These are phyloP conservation scores for Drosophila malerkotliana DNA, from an alignment of 1,140 invertebrate genomes.

Conservation along the genomic window DNA sequence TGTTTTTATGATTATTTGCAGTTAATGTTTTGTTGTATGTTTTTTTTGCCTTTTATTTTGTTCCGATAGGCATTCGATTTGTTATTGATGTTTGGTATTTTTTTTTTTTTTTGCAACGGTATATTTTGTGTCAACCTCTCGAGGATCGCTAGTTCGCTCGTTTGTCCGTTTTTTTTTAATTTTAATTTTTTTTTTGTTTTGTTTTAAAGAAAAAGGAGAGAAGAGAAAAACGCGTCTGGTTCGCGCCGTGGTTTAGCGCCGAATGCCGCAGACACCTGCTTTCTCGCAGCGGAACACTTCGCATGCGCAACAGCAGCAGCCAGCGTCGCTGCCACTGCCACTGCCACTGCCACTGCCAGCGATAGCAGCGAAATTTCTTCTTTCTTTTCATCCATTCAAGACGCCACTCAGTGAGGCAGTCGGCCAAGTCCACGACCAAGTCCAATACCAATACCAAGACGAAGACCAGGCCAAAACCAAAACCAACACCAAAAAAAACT, in stretches of 20 bases:
- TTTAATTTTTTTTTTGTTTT: no score
- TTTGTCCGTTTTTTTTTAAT: not conserved
- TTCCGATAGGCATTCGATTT: conserved; percentile 6
- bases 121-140: conserved; percentile 10
- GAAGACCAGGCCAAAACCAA: no score
- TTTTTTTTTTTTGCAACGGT: conserved; percentile 2
- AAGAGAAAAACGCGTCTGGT: conserved; percentile 74
- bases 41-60: conserved; percentile 14
- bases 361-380: conserved; percentile 68
- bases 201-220: conserved; percentile 19
- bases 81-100: conserved; percentile 7
- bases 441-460: not conserved
- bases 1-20: not conserved
- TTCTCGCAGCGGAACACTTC: conserved; percentile 84
- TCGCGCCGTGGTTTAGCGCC: conserved; percentile 83
- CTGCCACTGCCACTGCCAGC: not conserved
- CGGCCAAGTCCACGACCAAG: conserved; percentile 42
- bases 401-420: conserved; percentile 53
- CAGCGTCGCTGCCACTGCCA: conserved; percentile 15
- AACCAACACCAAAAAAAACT: conserved; percentile 1
- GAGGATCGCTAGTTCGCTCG: conserved; percentile 27
- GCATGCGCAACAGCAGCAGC: conserved; percentile 75
- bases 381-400: conserved; percentile 66
- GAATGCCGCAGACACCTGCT: conserved; percentile 84
- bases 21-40: not conserved